Base-by-base conservation (phyloP, 2,888 invertebrate species). In the Drosophila nr. perissopoda region DNA sequence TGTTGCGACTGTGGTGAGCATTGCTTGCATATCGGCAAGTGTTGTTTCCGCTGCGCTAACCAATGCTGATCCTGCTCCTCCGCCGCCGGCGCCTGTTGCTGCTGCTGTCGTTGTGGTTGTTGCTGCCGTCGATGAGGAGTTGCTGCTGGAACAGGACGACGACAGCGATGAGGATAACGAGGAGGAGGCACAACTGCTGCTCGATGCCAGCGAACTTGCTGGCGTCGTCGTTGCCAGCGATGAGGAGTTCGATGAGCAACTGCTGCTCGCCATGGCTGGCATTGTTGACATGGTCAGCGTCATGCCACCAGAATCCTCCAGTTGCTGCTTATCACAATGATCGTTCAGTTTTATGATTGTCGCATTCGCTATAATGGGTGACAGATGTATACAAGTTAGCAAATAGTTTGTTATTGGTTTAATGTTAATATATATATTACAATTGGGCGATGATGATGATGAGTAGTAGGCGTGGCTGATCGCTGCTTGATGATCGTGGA, bases 181-280 rank as follows among this genome's bases (percentile, higher is more conserved):
- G 85, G 92, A 89, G 13, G 92, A 89, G 27, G 90, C 83, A 31
- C 75, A 84, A 53, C 82, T 84, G 29, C 74, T 87, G 10, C 46
- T 46, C 16, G 88, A 87, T 42, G 84, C 68, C 38, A 82, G 46
- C 21, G 83, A 84, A 36, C 88, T 87, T 2, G 71, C 58, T 1
- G 84, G 84, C 16, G 84, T 84, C n/a, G 75, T 79, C 25, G 71
- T 75, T 0, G 83, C 34, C 86, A 87, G 18, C 48, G 89, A 83
- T 36, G 89, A 85, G n/a, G 89, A 85, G 18, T 87, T 76, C 53
- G 76, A 68, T 42, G 76, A 68, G 53, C 90, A 91, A 31, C 66
- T 80, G 56, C 76, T 77, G 56, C 76, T 75, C 6, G 84, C 67
- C 31, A 77, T 67, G n/a, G 54, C 36, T 2, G 87, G 74, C 74